These are phyloP conservation scores for Kryptolebias ocellatus DNA, from an alignment of 2,797 vertebrate genomes.

Conservation along the genomic window DNA sequence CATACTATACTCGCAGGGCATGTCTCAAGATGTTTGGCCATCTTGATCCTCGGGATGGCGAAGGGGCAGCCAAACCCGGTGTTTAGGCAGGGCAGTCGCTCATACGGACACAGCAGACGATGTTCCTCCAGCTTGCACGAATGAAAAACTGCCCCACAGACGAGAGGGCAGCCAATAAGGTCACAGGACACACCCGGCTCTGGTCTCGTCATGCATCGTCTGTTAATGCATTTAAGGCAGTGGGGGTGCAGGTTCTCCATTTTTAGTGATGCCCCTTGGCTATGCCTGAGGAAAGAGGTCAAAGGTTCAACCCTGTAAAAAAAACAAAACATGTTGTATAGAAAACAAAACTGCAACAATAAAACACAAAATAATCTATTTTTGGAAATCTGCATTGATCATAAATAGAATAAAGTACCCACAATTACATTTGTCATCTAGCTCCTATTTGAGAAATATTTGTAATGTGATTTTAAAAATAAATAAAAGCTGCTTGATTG, in stretches of 20 bases:
- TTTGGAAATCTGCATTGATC: slow-evolving; percentile 26
- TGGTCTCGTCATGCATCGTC: slow-evolving; percentile 95
- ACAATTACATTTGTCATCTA: no score
- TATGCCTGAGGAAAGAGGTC: slow-evolving; percentile 5
- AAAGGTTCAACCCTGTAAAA: slow-evolving; percentile 61
- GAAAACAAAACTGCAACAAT: background rate
- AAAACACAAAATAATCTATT: background rate
- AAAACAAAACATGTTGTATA: background rate
- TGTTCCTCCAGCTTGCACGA: slow-evolving; percentile 94
- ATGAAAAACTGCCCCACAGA: slow-evolving; percentile 97
- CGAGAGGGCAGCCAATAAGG: slow-evolving; percentile 91
- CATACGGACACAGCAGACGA: slow-evolving; percentile 91
- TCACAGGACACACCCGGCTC: slow-evolving; percentile 91
- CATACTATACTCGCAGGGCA: slow-evolving; percentile 98
- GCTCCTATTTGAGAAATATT: no score
- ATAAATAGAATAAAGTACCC: no score
- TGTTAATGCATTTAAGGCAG: slow-evolving; percentile 95
- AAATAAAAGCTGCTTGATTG: no score
- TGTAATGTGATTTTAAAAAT: no score
- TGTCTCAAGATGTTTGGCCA: slow-evolving; percentile 91
- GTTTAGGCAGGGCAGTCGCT: slow-evolving; percentile 95
- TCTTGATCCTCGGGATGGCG: slow-evolving; percentile 88
- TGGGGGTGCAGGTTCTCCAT: slow-evolving; percentile 94
- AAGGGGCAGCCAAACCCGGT: slow-evolving; percentile 95
- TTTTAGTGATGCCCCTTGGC: slow-evolving; percentile 15